A percentile compares a stretch with the other conserved stretches of the same genome.
Conservation (phyloP, 2,113 vertebrate genomes). For the Myrmecobius fasciatus region DNA sequence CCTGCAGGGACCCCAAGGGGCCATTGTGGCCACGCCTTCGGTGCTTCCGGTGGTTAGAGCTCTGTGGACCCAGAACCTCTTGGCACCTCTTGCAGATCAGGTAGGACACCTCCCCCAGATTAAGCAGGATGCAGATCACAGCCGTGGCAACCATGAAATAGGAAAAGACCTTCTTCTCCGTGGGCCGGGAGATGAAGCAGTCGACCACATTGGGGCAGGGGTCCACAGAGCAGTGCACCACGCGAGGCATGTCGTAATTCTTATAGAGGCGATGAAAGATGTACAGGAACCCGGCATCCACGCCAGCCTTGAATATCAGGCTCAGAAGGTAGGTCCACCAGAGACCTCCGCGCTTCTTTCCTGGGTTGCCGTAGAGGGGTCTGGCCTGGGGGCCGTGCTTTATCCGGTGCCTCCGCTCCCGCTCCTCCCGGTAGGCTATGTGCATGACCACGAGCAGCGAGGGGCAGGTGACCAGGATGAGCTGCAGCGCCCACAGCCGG, state of each 20-base stretch:
- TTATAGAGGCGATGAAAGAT: conserved; percentile 89
- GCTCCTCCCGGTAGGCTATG: conserved; percentile 87
- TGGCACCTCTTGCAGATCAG: conserved; percentile 85
- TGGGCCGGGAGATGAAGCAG: conserved; percentile 91
- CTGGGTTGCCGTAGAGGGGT: conserved; percentile 74
- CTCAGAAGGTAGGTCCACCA: conserved; percentile 86
- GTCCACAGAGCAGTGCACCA: conserved; percentile 86
- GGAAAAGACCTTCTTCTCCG: conserved; percentile 92
- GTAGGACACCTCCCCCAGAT: conserved; percentile 89
- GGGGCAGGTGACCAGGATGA: conserved; percentile 81
- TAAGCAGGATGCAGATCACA: conserved; percentile 89
- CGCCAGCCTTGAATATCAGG: conserved; percentile 87
- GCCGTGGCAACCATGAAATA: conserved; percentile 92
- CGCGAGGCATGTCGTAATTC: conserved; percentile 87
- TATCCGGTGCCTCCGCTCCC: conserved; percentile 83
- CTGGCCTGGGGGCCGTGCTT: conserved; percentile 78
- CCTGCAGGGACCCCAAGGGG: not conserved
- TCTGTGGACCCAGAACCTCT: conserved; percentile 12
- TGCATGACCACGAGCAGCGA: conserved; percentile 92
- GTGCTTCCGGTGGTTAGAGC: not conserved
- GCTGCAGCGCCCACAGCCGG: conserved; percentile 81
- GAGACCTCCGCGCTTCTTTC: conserved; percentile 79
- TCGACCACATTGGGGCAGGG: conserved; percentile 91
- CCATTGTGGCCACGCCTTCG: not conserved
- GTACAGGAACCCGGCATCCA: conserved; percentile 89